Conservation (phyloP, 2,888 invertebrate species). For the Crocallis elinguaria region DNA sequence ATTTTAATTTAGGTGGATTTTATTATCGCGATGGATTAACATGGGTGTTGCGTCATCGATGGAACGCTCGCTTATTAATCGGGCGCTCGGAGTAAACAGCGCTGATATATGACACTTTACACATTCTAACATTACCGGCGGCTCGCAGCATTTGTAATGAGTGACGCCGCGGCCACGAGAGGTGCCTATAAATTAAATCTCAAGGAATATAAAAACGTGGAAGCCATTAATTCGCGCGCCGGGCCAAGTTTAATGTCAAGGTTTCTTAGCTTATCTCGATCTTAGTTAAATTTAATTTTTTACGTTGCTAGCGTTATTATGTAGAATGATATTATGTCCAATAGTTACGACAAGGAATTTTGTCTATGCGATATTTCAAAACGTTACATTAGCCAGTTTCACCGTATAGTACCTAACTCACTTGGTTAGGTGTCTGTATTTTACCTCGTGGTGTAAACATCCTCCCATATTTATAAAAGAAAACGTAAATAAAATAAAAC, state of each 20-base stretch:
- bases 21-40: conserved; percentile 35
- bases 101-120: conserved; percentile 80
- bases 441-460: too few relatives aligned
- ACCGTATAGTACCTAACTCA: too few relatives aligned
- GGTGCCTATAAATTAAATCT: conserved; percentile 83
- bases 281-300: conserved; percentile 79
- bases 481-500: too few relatives aligned
- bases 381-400: not conserved
- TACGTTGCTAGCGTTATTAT: conserved; percentile 72
- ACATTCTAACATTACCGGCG: conserved; percentile 77
- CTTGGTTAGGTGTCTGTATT: too few relatives aligned
- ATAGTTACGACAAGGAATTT: conserved; percentile 37
- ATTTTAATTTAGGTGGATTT: conserved; percentile 25
- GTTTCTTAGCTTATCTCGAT: conserved; percentile 81
- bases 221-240: conserved; percentile 84
- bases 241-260: conserved; percentile 85
- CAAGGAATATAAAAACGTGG: conserved; percentile 85
- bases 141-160: conserved; percentile 77
- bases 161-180: conserved; percentile 75
- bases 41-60: conserved; percentile 61
- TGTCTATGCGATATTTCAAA: not conserved
- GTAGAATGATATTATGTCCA: conserved; percentile 67
- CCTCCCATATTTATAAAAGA: too few relatives aligned
- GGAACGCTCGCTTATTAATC: conserved; percentile 69
- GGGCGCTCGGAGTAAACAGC: conserved; percentile 65